These are phyloP conservation scores for Thelaira solivaga DNA, from an alignment of 2,888 invertebrate species.

Conservation along the genomic window DNA sequence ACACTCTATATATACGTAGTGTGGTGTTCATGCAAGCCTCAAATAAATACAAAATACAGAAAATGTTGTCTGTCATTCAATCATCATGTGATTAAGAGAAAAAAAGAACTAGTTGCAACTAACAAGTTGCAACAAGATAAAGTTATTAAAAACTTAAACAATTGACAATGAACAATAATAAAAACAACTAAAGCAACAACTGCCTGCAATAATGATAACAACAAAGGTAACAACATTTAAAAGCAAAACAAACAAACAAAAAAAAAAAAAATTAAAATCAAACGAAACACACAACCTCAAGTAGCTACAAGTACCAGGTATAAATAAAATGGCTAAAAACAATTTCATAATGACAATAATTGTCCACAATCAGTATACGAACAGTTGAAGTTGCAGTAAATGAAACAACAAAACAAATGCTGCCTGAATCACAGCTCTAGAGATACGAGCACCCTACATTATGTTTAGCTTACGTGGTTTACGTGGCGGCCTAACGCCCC, in stretches of 20 bases:
- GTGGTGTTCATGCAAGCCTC: slow-evolving; percentile 17
- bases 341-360: slow-evolving; percentile 58
- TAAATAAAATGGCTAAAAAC: slow-evolving; percentile 38
- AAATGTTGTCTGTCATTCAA: slow-evolving; percentile 52
- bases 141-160: slow-evolving; percentile 52
- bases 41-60: slow-evolving; percentile 20
- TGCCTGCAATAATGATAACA: not conserved
- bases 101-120: slow-evolving; percentile 9
- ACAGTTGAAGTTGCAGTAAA: not conserved
- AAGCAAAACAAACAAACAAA: not conserved
- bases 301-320: slow-evolving; percentile 39
- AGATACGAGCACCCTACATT: no score
- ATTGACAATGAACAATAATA: slow-evolving; percentile 47
- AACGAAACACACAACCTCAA: slow-evolving; percentile 2
- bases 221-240: not conserved
- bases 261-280: not conserved
- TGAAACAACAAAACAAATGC: not conserved
- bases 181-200: not conserved
- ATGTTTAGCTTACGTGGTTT: no score
- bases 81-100: slow-evolving; percentile 19
- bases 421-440: not conserved
- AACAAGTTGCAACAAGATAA: slow-evolving; percentile 53
- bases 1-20: not conserved
- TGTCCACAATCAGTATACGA: slow-evolving; percentile 32
- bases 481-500: no score